Conservation (phyloP, 1,140 invertebrate species). For the Apis cerana region DNA sequence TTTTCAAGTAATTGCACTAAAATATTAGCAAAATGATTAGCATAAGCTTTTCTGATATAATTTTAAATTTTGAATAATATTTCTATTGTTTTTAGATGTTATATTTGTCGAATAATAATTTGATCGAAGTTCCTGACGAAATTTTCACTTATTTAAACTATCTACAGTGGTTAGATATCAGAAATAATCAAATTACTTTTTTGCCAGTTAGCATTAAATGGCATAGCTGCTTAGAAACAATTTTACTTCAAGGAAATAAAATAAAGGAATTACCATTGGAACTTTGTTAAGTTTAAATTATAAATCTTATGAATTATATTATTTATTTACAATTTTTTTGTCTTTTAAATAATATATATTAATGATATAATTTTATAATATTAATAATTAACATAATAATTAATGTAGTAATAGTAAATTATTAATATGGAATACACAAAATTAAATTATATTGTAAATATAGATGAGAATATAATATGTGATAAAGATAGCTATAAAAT, state of each 20-base stretch:
- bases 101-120: slow-evolving; percentile 82
- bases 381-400: no score
- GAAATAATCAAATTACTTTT: slow-evolving; percentile 81
- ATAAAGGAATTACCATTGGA: slow-evolving; percentile 81
- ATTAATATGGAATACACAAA: no score
- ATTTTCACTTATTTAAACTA: slow-evolving; percentile 80
- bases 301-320: background rate
- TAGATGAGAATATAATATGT: background rate
- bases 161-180: slow-evolving; percentile 83
- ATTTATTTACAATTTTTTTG: background rate
- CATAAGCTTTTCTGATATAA: background rate
- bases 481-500: background rate
- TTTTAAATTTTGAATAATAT: slow-evolving; percentile 8
- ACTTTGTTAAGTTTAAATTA: slow-evolving; percentile 75
- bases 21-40: background rate
- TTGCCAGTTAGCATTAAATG: slow-evolving; percentile 81
- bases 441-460: background rate
- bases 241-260: slow-evolving; percentile 83
- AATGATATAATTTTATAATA: no score
- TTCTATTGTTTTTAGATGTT: slow-evolving; percentile 77
- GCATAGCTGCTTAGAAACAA: slow-evolving; percentile 81
- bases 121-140: slow-evolving; percentile 79
- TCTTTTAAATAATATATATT: background rate
- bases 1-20: slow-evolving; percentile 1
- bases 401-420: no score